Percentiles rank a stretch among this genome's conserved stretches.
Evolutionary conservation across 2,113 vertebrate species (phyloP).

Genomic region (Hylia prasina): DNA sequence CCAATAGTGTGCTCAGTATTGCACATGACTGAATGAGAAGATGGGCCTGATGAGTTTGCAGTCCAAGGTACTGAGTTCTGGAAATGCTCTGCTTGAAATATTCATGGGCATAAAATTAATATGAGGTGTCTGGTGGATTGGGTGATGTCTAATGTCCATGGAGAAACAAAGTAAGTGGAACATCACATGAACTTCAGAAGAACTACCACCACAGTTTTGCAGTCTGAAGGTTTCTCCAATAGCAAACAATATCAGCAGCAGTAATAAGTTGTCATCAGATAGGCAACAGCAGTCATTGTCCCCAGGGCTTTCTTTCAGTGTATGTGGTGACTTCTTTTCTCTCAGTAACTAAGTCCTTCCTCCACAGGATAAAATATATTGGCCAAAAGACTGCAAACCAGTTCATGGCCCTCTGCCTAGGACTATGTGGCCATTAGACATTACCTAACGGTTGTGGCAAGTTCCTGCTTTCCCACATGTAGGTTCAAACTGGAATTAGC

Average conservation of each 20-base stretch:
- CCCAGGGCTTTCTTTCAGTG: neutral
- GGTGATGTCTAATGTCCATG: neutral
- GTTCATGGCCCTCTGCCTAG: neutral
- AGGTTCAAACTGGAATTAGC: neutral
- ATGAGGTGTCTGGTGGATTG: neutral
- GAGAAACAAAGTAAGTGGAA: neutral
- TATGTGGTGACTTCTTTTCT: neutral
- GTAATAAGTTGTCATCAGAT: neutral
- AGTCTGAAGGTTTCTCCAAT: neutral
- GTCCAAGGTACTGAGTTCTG: neutral
- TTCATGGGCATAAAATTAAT: neutral
- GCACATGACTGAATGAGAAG: neutral
- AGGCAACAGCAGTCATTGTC: neutral
- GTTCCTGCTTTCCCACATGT: neutral
- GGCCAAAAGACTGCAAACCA: neutral
- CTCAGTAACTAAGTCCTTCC: neutral
- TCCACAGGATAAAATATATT: neutral
- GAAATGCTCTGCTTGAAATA: neutral
- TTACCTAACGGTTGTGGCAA: neutral
- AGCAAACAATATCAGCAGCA: neutral
- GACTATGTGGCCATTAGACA: neutral
- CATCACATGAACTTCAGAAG: neutral
- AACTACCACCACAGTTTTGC: neutral
- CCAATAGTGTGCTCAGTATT: neutral
- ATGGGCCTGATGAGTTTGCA: neutral